These are phyloP conservation scores for Bambusicola thoracicus DNA, from an alignment of 2,113 vertebrate genomes.

Conservation along the genomic window DNA sequence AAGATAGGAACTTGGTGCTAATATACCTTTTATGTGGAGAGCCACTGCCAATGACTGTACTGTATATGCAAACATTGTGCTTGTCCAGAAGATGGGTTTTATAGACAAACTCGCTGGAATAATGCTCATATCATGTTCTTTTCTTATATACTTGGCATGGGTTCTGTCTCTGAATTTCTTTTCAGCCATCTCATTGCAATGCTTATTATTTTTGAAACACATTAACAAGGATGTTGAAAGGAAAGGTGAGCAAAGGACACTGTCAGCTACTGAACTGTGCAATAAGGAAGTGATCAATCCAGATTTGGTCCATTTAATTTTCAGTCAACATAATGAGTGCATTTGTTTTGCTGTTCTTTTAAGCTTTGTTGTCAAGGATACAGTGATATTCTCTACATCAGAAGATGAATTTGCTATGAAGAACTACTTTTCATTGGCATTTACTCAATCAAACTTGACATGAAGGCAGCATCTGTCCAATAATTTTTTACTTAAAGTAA, in stretches of 20 bases:
- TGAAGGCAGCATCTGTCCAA: constrained; percentile 22
- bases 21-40: background rate
- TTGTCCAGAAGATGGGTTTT: background rate
- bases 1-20: background rate
- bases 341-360: background rate
- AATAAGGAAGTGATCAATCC: background rate
- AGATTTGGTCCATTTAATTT: background rate
- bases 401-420: constrained; percentile 9
- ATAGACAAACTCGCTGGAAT: background rate
- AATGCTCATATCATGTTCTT: background rate
- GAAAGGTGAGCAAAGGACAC: background rate
- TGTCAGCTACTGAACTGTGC: background rate
- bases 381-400: background rate
- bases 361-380: constrained; percentile 27
- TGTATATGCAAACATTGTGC: background rate
- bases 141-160: background rate
- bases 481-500: constrained; percentile 38
- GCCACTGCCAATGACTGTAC: background rate
- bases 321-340: background rate
- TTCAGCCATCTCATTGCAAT: background rate
- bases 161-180: background rate
- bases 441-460: constrained; percentile 42
- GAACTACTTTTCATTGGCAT: constrained; percentile 5
- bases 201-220: background rate
- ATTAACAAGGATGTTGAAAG: accelerated